phyloP scores from a whole-genome alignment of 92 coral and sea anemone genomes.

The Muricea muricata region DNA sequence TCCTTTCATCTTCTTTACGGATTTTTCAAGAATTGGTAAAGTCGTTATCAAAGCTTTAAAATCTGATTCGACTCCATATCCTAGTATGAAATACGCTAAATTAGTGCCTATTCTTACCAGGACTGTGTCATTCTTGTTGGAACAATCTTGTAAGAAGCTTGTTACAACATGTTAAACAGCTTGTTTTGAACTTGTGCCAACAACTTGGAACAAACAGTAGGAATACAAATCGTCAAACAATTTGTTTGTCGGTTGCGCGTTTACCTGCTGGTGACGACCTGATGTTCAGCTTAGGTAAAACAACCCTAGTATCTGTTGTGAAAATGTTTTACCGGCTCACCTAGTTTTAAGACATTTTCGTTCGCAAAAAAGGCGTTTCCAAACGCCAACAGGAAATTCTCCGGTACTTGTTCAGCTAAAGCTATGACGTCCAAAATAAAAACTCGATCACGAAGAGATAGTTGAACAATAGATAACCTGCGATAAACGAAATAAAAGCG shows the following conservation, averaged over 20 bases:
- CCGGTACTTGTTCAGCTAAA: conserved; percentile 63
- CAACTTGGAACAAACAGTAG: too few relatives aligned
- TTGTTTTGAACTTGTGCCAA: too few relatives aligned
- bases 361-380: conserved; percentile 81
- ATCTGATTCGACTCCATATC: conserved; percentile 93
- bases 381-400: conserved; percentile 66
- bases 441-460: conserved; percentile 79
- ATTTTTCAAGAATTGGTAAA: conserved; percentile 72
- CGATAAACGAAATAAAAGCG: neutral
- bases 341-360: conserved; percentile 82
- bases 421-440: conserved; percentile 89
- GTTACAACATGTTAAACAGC: too few relatives aligned
- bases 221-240: too few relatives aligned
- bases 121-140: too few relatives aligned
- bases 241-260: too few relatives aligned
- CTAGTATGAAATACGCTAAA: conserved; percentile 29
- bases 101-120: too few relatives aligned
- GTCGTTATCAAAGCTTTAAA: conserved; percentile 84
- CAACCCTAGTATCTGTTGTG: too few relatives aligned
- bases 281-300: too few relatives aligned
- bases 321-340: conserved; percentile 12
- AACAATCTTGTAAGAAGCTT: too few relatives aligned
- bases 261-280: too few relatives aligned
- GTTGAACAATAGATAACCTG: conserved; percentile 90
- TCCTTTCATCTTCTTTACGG: conserved; percentile 76